Percentiles rank a stretch among this genome's conserved stretches.
phyloP scores from a whole-genome alignment of 2,797 vertebrate species.

The Alectoris magna region DNA sequence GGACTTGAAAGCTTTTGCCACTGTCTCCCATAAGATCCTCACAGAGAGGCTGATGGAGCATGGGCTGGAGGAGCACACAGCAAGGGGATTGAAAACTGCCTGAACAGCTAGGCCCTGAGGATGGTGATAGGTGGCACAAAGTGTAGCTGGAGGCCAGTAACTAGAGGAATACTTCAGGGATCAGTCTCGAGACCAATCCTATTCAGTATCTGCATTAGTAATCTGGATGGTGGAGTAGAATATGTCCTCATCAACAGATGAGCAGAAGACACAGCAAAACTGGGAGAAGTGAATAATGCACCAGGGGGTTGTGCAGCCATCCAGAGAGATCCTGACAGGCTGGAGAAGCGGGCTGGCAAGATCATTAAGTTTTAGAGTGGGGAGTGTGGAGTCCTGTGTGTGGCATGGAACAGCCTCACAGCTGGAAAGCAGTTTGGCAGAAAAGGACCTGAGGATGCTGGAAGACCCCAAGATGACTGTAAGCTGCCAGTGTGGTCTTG shows the following conservation, averaged over 20 bases:
- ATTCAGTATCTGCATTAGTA: no score
- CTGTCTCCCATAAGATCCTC: neutral
- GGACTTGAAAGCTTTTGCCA: neutral
- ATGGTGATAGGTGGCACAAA: neutral
- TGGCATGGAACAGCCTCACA: no score
- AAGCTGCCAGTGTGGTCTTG: no score
- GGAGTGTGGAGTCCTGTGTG: neutral
- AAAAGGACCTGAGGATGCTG: no score
- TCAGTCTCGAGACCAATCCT: no score
- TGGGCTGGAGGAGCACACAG: neutral
- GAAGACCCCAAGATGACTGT: no score
- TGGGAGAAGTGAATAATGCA: neutral
- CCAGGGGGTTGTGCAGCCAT: neutral
- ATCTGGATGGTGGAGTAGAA: no score
- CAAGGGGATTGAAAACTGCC: neutral
- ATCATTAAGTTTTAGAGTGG: neutral
- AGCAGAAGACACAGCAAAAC: neutral
- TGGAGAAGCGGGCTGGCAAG: neutral
- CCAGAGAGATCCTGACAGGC: no score
- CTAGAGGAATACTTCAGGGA: neutral
- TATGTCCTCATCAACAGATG: no score
- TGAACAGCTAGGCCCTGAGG: neutral
- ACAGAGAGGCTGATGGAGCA: neutral
- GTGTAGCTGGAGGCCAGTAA: neutral
- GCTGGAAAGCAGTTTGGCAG: no score